Base-by-base conservation (phyloP, 2,113 vertebrate species). In the Ailuropoda melanoleuca region DNA sequence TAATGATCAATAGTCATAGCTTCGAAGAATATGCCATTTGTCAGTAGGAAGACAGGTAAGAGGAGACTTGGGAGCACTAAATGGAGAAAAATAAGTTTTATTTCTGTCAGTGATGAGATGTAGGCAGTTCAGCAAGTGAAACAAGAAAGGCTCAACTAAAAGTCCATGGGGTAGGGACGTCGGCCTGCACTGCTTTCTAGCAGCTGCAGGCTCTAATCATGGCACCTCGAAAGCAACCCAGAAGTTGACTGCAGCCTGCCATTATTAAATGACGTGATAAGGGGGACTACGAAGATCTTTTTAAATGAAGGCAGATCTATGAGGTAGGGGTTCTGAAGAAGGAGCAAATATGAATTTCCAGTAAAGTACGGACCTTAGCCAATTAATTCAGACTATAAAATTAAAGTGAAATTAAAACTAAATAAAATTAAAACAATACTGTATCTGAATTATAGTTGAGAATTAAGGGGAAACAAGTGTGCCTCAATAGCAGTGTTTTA, bases 81-180 rank as follows among this genome's bases (percentile, higher is more conserved):
- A 56, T 78, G 60, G 88, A 95, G 75, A 97, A 96, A 95, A 96
- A 66, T 55, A 93, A 78, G 19, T 84, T 97, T 97, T 95, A 64
- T 64, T 95, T 97, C 68, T 1, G 8, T 88, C 39, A 48, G 37
- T 39, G 68, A 92, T 68, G 84, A 88, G 50, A 83, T n/a, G 72
- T 84, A 48, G 91, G 68, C 50, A 93, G 62, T 80, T 97, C 55
- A 70, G 87, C 62, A 97, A 60, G 88, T 78, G 64, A 92, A 95
- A 90, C 80, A 56, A 92, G 74, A 87, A 68, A 81, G 43, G 24
- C 75, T 24, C 74, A 85, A 26, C 18, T 29, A 0, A 46, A 96
- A 72, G 39, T 34, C 39, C 34, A 8, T 18, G 2, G 39, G 26
- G 21, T 8, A 80, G 29, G 46, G 23, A 70, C 21, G 29, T 3